Conservation (phyloP, 2,797 vertebrate species). For the Nannoperca obscura region DNA sequence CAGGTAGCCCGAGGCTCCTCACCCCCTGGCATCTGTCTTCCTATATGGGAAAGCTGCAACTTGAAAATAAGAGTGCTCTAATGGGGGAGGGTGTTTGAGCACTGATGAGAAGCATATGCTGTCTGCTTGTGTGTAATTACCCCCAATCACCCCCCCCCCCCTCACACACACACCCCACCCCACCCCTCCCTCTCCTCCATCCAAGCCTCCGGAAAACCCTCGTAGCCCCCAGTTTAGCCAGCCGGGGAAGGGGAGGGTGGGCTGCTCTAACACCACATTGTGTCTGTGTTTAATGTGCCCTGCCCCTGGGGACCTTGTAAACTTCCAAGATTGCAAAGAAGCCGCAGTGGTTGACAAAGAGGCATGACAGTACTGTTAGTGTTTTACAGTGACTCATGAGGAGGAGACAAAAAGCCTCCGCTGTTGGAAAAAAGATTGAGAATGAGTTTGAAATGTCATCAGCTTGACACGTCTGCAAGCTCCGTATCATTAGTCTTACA, state of each 20-base stretch:
- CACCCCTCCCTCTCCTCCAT: conserved; percentile 59
- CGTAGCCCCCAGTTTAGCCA: conserved; percentile 66
- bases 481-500: conserved; percentile 53
- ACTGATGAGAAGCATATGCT: conserved; percentile 89
- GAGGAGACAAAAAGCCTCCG: conserved; percentile 55
- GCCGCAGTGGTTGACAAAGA: conserved; percentile 68
- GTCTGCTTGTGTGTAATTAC: conserved; percentile 87
- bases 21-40: conserved; percentile 35
- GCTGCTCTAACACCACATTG: conserved; percentile 69
- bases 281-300: conserved; percentile 76
- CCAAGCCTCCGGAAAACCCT: conserved; percentile 73
- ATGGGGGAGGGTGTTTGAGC: conserved; percentile 79
- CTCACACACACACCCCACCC: conserved; percentile 10
- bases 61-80: conserved; percentile 81
- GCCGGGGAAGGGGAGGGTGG: conserved; percentile 50
- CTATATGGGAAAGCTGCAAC: conserved; percentile 63
- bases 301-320: conserved; percentile 80
- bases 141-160: conserved; percentile 72
- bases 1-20: conserved; percentile 64
- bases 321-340: conserved; percentile 73
- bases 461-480: conserved; percentile 50
- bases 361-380: conserved; percentile 68
- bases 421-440: conserved; percentile 40
- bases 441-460: conserved; percentile 52
- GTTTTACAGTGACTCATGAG: conserved; percentile 64